phyloP scores from a whole-genome alignment of 2,888 invertebrate species.

The Oscheius sp. region DNA sequence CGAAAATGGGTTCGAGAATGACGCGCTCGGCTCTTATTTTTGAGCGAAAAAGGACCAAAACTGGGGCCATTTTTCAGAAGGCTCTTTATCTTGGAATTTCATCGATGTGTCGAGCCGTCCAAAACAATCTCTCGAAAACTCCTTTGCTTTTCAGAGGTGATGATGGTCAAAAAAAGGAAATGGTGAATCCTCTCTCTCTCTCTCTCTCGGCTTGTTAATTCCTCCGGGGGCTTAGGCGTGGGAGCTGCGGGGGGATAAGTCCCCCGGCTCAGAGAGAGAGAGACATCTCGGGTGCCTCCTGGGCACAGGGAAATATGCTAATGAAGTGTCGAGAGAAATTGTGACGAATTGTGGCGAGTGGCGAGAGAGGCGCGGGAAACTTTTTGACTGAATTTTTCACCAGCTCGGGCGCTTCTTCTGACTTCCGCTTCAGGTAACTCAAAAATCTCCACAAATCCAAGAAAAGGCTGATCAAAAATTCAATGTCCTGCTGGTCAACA shows the following conservation, averaged over 20 bases:
- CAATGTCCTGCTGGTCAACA: too few relatives aligned
- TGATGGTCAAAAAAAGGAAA: slow-evolving; percentile 3
- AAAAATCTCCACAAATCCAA: too few relatives aligned
- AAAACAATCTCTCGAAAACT: too few relatives aligned
- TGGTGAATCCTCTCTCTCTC: not conserved
- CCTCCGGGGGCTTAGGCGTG: slow-evolving; percentile 20
- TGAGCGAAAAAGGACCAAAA: too few relatives aligned
- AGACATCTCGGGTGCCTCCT: slow-evolving; percentile 40
- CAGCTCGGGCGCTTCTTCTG: too few relatives aligned
- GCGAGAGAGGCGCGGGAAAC: not conserved
- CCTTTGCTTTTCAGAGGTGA: too few relatives aligned
- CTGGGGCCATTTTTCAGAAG: too few relatives aligned
- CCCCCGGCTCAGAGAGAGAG: slow-evolving; percentile 37
- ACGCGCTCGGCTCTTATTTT: too few relatives aligned
- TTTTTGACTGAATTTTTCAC: too few relatives aligned
- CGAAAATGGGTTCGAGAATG: too few relatives aligned
- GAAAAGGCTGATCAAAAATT: too few relatives aligned
- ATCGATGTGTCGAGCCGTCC: not conserved
- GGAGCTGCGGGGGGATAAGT: slow-evolving; percentile 22
- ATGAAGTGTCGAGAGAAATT: not conserved
- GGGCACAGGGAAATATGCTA: slow-evolving; percentile 21
- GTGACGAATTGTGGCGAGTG: not conserved
- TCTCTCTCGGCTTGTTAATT: slow-evolving; percentile 1
- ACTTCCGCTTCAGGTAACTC: too few relatives aligned
- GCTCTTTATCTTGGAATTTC: not conserved